Percentiles rank a stretch among this genome's conserved stretches.
These are phyloP conservation scores for Calameuta filiformis DNA, from an alignment of 2,888 invertebrate species.

Conservation along the genomic window DNA sequence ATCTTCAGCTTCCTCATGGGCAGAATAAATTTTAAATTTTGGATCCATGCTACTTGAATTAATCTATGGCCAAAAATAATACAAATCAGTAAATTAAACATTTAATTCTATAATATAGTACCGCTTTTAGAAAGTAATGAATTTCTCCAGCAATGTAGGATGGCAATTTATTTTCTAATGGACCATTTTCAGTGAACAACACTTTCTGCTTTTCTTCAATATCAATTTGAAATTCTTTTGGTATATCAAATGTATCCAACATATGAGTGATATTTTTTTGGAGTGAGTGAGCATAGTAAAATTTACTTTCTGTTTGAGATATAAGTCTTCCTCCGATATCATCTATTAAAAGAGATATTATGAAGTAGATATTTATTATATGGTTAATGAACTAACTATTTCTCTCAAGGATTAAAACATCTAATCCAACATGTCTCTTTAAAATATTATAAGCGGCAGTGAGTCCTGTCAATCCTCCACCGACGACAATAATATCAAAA, in stretches of 20 bases:
- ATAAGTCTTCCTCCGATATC: constrained; percentile 34
- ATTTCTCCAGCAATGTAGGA: constrained; percentile 38
- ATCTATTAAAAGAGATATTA: constrained; percentile 21
- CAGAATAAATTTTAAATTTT: constrained; percentile 21
- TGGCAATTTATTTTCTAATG: constrained; percentile 23
- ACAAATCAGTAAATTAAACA: background rate
- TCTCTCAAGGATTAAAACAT: constrained; percentile 44
- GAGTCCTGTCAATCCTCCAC: constrained; percentile 51
- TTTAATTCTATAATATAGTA: constrained; percentile 19
- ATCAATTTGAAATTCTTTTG: constrained; percentile 10
- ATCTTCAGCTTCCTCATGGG: constrained; percentile 22
- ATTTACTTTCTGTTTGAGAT: constrained; percentile 24
- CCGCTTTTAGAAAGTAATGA: constrained; percentile 42
- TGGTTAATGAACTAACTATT: constrained; percentile 33
- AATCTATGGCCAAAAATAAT: constrained; percentile 23
- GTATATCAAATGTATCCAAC: constrained; percentile 30
- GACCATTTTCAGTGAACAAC: constrained; percentile 26
- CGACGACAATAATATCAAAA: constrained; percentile 49
- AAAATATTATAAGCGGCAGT: constrained; percentile 46
- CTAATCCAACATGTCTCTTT: constrained; percentile 37
- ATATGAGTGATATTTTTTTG: constrained; percentile 36
- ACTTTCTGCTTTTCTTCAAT: constrained; percentile 18
- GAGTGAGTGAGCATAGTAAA: constrained; percentile 34
- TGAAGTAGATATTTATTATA: constrained; percentile 4
- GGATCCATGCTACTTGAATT: constrained; percentile 25